These are phyloP conservation scores for Smittia aterrima DNA, from an alignment of 2,888 invertebrate genomes.

Conservation along the genomic window DNA sequence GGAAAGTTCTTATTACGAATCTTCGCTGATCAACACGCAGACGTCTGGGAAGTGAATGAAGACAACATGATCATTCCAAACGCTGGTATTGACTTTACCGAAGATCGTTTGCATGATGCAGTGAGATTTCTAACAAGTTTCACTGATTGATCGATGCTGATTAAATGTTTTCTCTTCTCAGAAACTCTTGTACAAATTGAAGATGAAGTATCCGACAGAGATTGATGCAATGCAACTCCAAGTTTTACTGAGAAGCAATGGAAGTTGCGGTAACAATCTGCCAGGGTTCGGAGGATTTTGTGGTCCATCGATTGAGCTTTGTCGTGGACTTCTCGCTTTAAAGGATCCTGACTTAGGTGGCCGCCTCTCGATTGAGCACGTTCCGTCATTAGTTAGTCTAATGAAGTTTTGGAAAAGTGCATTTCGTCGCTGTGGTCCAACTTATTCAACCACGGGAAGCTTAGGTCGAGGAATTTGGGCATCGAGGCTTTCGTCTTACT, in stretches of 20 bases:
- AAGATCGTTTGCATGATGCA: constrained; percentile 57
- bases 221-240: constrained; percentile 62
- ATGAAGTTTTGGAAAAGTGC: constrained; percentile 61
- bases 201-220: constrained; percentile 59
- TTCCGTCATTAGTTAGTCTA: constrained; percentile 64
- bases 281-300: constrained; percentile 50
- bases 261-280: constrained; percentile 56
- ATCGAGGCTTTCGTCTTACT: constrained; percentile 63
- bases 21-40: constrained; percentile 69
- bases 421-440: constrained; percentile 44
- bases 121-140: constrained; percentile 51
- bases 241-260: constrained; percentile 60
- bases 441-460: constrained; percentile 43
- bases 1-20: constrained; percentile 70
- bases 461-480: constrained; percentile 47
- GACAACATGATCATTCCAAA: constrained; percentile 69
- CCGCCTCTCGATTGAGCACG: constrained; percentile 59
- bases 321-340: constrained; percentile 67
- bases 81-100: constrained; percentile 61
- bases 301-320: constrained; percentile 64
- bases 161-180: constrained; percentile 37
- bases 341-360: constrained; percentile 66
- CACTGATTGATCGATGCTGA: background rate
- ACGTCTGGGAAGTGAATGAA: constrained; percentile 76
- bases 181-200: constrained; percentile 45